Evolutionary conservation across 2,888 invertebrate species (phyloP).

Genomic region (Cotesia congregata): DNA sequence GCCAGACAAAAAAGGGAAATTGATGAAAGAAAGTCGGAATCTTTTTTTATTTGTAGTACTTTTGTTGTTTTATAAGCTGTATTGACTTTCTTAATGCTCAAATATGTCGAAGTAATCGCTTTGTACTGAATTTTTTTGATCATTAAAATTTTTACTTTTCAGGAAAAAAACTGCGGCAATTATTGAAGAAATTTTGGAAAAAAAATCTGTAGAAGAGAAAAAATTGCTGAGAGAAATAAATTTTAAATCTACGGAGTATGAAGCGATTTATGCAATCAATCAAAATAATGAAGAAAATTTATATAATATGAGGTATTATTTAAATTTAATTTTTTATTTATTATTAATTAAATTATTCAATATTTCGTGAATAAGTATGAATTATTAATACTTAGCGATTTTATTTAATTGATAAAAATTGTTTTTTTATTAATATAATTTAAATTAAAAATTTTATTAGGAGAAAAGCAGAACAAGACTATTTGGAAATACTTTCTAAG

Average conservation of each 20-base stretch:
- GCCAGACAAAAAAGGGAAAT: conserved; percentile 36
- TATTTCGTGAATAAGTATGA: not conserved
- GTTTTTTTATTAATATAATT: not conserved
- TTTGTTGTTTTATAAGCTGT: not conserved
- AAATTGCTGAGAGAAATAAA: conserved; percentile 41
- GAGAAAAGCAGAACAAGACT: conserved; percentile 46
- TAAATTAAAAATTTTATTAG: conserved; percentile 44
- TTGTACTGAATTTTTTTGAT: too few species aligned
- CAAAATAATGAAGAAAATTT: conserved; percentile 43
- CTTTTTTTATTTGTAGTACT: conserved; percentile 17
- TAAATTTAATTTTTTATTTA: too few species aligned
- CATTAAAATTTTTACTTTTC: not conserved
- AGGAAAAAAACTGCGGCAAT: conserved; percentile 37
- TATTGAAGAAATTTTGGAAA: conserved; percentile 37
- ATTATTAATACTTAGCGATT: too few species aligned
- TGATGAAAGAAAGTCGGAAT: conserved; percentile 33
- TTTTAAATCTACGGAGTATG: conserved; percentile 20
- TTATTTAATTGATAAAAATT: too few species aligned
- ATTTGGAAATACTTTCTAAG: conserved; percentile 46
- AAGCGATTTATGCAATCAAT: conserved; percentile 33
- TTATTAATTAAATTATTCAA: too few species aligned
- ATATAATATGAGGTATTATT: conserved; percentile 44
- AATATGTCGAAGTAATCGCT: too few species aligned
- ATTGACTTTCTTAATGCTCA: not conserved
- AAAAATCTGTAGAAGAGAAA: conserved; percentile 24